phyloP scores from a whole-genome alignment of 2,797 vertebrate species.

The Sebastes reedi region DNA sequence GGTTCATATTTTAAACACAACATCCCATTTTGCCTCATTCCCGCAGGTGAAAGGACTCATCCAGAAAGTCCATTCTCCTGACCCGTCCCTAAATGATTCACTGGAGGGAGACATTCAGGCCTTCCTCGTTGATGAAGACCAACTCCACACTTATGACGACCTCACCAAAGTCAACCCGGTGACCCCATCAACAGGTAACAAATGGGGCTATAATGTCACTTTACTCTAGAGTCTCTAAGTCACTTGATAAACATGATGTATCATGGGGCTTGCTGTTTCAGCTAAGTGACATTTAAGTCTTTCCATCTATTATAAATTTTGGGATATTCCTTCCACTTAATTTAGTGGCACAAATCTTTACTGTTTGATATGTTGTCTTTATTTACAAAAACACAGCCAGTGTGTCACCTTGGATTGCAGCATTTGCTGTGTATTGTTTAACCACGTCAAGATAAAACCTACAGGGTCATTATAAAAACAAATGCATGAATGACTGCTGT shows the following conservation, averaged over 20 bases:
- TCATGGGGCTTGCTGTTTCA: neutral
- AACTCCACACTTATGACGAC: slow-evolving; percentile 90
- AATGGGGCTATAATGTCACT: neutral
- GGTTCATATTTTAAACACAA: neutral
- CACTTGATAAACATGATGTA: neutral
- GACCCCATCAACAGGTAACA: slow-evolving; percentile 89
- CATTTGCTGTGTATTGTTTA: slow-evolving; percentile 28
- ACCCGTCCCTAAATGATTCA: slow-evolving; percentile 69
- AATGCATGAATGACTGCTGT: neutral
- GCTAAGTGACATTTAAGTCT: neutral
- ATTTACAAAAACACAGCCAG: neutral
- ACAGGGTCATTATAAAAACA: slow-evolving; percentile 1
- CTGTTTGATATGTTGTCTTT: neutral
- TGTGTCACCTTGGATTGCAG: slow-evolving; percentile 25
- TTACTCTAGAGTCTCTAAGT: neutral
- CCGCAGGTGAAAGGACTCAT: slow-evolving; percentile 78
- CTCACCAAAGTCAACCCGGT: slow-evolving; percentile 97
- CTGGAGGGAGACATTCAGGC: slow-evolving; percentile 85
- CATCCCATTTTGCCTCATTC: neutral
- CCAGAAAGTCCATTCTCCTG: slow-evolving; percentile 41
- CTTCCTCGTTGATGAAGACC: slow-evolving; percentile 87
- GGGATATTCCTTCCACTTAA: neutral
- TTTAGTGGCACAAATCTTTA: neutral
- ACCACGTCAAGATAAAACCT: slow-evolving; percentile 28
- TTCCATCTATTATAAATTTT: neutral